Evolutionary conservation across 1,140 invertebrate species (phyloP), one percentile per base, ranked within the genome.

Genomic region (Carposina sasakii): DNA sequence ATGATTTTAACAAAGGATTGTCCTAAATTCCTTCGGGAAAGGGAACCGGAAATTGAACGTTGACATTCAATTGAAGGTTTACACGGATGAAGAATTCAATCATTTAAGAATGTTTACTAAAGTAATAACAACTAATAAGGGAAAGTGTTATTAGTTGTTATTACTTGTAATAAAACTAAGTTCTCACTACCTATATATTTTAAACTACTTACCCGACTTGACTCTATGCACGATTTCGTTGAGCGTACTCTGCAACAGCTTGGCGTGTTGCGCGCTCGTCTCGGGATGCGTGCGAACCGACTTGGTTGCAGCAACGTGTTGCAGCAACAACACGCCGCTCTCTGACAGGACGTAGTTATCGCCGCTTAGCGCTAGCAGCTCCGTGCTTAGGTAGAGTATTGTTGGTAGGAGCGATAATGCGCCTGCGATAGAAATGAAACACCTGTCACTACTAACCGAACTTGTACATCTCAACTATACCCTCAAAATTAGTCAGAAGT

Each of bases 371-470:
- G 91, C 89, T 15, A 99, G 88, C 3, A 98, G 91, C 52, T 96
- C 95, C 20, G 95, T 96, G 2, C 93, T 91, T 37, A 99, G 86
- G 77, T 95, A 97, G n/a, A 99, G 85, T 21, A 98, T 87, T 0
- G 96, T 96, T 16, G 98, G 97, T 21, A 99, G 87, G 53, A 99
- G 91, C 24, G 94, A 89, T 3, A 97, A 69, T 15, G 93, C 94
- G 26, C 95, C 94, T 92, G 74, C 2, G 91, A 60, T 21, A 6
- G 24, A n/a, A n/a, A n/a, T n/a, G n/a, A n/a, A n/a, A n/a, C n/a
- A n/a, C n/a, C n/a, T n/a, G n/a, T n/a, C n/a, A n/a, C n/a, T n/a
- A n/a, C n/a, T n/a, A n/a, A n/a, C n/a, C n/a, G n/a, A n/a, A n/a
- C n/a, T n/a, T n/a, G n/a, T n/a, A n/a, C n/a, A n/a, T n/a, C n/a